A percentile compares a stretch with the other conserved stretches of the same genome.
Evolutionary conservation across 2,113 vertebrate species (phyloP).

Genomic region (Chlorodrepanis virens): DNA sequence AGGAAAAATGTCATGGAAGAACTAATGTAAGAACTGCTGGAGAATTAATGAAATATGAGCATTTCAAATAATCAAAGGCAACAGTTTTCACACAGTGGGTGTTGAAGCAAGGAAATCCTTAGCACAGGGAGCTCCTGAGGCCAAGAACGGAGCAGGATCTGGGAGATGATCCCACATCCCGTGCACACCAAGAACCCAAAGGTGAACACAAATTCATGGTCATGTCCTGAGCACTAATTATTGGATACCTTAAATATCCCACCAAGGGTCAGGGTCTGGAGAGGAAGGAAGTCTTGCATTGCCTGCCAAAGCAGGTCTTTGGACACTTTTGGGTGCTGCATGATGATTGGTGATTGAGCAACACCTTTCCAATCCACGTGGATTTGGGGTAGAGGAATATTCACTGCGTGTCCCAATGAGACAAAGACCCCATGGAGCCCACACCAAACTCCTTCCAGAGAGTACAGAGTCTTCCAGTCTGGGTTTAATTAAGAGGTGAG

Average conservation of each 20-base stretch:
- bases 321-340: neutral
- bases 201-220: neutral
- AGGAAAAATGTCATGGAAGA: neutral
- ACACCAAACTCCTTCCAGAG: neutral
- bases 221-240: neutral
- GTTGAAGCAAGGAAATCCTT: neutral
- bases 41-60: neutral
- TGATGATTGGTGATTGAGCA: neutral
- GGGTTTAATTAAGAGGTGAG: neutral
- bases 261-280: neutral
- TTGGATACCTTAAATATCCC: neutral
- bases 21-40: neutral
- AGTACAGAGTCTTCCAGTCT: neutral
- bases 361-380: neutral
- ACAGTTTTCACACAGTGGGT: neutral
- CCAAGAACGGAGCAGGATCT: neutral
- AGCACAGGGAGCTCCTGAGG: neutral
- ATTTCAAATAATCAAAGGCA: neutral
- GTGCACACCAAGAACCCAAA: neutral
- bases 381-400: neutral
- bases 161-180: neutral
- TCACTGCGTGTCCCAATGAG: accelerated
- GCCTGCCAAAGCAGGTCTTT: neutral
- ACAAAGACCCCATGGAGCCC: neutral
- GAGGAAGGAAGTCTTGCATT: neutral